Evolutionary conservation across 64 coral and sea anemone genomes (phyloP).

Genomic region (Orbicella faveolata): DNA sequence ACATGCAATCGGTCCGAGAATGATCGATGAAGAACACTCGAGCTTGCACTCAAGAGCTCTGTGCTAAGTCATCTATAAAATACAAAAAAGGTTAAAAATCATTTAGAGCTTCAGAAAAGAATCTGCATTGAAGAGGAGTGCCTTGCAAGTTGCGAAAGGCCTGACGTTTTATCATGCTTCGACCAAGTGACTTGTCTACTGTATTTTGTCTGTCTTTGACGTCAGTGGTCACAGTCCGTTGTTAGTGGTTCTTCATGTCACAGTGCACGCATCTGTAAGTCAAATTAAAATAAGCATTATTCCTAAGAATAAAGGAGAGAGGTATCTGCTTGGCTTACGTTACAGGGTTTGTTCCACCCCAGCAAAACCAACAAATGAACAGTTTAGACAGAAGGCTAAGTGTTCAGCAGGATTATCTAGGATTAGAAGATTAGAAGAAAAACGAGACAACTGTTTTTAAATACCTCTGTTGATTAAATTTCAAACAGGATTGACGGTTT

Average conservation of each 20-base stretch:
- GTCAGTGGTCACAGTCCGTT: constrained; percentile 21
- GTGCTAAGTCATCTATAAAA: not conserved
- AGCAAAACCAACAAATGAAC: not conserved
- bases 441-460: not conserved
- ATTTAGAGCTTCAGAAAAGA: not conserved
- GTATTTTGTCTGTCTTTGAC: not conserved
- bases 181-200: not conserved
- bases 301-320: not conserved
- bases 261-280: constrained; percentile 6
- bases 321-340: not conserved
- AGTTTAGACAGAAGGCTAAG: not conserved
- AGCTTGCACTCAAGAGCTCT: not conserved
- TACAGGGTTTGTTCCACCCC: not conserved
- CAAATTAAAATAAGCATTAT: constrained; percentile 3
- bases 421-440: not conserved
- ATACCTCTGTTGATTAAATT: not conserved
- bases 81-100: not conserved
- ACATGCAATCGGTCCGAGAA: not conserved
- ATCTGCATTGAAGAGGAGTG: not conserved
- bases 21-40: not conserved
- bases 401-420: not conserved
- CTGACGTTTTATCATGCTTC: not conserved
- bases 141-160: not conserved
- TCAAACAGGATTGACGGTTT: not conserved
- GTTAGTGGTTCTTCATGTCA: not conserved